Base-by-base conservation (phyloP, 2,797 vertebrate genomes). In the Uromys caudimaculatus region DNA sequence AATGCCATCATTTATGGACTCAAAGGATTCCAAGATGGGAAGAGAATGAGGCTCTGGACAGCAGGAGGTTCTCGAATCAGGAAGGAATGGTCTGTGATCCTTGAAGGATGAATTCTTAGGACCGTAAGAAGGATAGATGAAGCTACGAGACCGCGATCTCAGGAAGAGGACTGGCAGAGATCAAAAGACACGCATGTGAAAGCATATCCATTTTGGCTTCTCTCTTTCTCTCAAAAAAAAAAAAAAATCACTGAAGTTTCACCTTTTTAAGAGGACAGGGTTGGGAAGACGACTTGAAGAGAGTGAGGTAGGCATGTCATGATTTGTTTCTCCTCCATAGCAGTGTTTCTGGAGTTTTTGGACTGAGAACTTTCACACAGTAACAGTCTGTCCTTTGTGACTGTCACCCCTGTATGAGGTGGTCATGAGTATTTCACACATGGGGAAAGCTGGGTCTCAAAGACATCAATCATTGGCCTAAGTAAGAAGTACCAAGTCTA, bases 401-500 rank as follows among this genome's bases (percentile, higher is more conserved):
- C 54, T 0, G 52, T 52, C 67, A 32, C 38, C 69, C 50, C 24
- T n/a, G 56, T 50, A 54, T 6, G 29, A 67, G 5, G 44, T 52
- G 52, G 56, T 12, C 6, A 9, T 58, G 3, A 21, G 23, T 50
- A 79, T 89, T 88, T 91, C 91, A 95, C 44, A 79, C 44, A 56
- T 54, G 69, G 52, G n/a, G 73, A 95, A 64, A 93, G 24, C 58
- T 67, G 91, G 88, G 41, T 14, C 35, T 84, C 89, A 92, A 60
- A 82, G 89, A 91, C 41, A 64, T 24, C 38, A 44, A 60, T 78
- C 84, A 56, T 17, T 67, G 78, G 29, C 83, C 69, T 87, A 83
- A 84, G 41, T 81, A 75, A 81, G 60, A 50, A 21, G 12, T 9
- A 12, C 44, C 41, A 90, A 27, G 41, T 91, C n/a, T n/a, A 87